These are phyloP conservation scores for Pantherophis vulpinus DNA, from an alignment of 2,797 vertebrate species.

Conservation along the genomic window DNA sequence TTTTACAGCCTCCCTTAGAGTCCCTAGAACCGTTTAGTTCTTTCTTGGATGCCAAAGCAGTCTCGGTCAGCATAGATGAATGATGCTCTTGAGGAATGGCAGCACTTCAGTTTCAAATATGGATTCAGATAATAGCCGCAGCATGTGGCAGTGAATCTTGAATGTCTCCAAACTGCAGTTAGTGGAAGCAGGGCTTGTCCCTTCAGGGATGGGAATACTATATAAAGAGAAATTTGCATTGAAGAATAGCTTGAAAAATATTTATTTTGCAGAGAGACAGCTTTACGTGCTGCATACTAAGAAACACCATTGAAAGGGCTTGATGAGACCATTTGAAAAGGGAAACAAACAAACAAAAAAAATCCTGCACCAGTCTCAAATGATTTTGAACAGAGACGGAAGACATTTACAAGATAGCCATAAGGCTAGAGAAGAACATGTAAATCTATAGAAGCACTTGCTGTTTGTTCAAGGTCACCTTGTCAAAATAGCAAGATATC, in stretches of 20 bases:
- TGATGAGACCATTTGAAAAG: conserved; percentile 23
- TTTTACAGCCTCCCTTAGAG: conserved; percentile 27
- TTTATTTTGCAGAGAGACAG: neutral
- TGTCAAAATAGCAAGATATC: neutral
- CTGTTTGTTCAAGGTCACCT: conserved; percentile 14
- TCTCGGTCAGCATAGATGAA: conserved; percentile 17
- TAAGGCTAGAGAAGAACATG: neutral
- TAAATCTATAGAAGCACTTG: neutral
- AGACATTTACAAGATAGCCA: neutral
- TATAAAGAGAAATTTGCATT: neutral
- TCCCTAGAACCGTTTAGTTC: conserved; percentile 31
- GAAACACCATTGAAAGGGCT: neutral
- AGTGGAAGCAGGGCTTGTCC: conserved; percentile 1
- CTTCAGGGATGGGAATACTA: conserved; percentile 17
- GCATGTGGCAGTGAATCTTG: conserved; percentile 35
- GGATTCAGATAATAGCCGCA: conserved; percentile 54
- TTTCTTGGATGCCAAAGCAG: conserved; percentile 44
- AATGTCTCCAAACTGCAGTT: conserved; percentile 38
- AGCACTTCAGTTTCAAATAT: conserved; percentile 42
- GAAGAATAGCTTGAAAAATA: neutral
- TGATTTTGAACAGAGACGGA: conserved; percentile 18
- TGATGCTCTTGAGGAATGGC: conserved; percentile 40
- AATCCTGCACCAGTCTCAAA: conserved; percentile 21
- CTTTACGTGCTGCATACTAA: conserved; percentile 34
- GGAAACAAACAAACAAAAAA: neutral